A percentile compares a stretch with the other conserved stretches of the same genome.
Conservation (phyloP, 2,797 vertebrate species). For the Aulostomus chinensis region DNA sequence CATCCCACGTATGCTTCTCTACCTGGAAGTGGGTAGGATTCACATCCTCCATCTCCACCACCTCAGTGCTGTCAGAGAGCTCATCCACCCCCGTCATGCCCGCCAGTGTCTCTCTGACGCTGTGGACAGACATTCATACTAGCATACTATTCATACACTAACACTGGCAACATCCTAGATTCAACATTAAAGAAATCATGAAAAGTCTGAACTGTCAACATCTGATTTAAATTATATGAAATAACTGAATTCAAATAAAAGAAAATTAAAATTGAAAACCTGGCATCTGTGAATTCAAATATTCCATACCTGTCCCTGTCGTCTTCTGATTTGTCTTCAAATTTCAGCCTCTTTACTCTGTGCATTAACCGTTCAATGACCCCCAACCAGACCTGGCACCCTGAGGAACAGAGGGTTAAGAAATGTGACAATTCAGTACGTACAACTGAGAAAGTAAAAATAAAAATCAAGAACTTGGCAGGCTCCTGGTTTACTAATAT, state of each 20-base stretch:
- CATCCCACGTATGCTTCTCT: slow-evolving; percentile 93
- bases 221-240: not conserved
- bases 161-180: too few species aligned
- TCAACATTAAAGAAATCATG: too few species aligned
- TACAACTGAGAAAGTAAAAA: not conserved
- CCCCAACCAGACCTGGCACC: slow-evolving; percentile 83
- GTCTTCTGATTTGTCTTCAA: slow-evolving; percentile 87
- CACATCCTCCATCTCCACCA: slow-evolving; percentile 88
- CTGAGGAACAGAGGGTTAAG: slow-evolving; percentile 56
- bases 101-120: slow-evolving; percentile 39
- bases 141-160: not conserved
- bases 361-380: slow-evolving; percentile 89
- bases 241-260: not conserved
- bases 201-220: not conserved
- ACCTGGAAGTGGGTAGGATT: slow-evolving; percentile 86
- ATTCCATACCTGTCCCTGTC: slow-evolving; percentile 84
- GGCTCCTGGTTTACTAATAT: slow-evolving; percentile 4
- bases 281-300: not conserved
- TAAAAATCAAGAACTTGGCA: not conserved
- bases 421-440: slow-evolving; percentile 8
- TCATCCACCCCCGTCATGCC: slow-evolving; percentile 86
- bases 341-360: slow-evolving; percentile 93
- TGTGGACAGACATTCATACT: slow-evolving; percentile 15
- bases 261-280: not conserved
- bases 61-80: slow-evolving; percentile 83